Conservation (phyloP, 2,888 invertebrate genomes). For the Cosmia pyralina region DNA sequence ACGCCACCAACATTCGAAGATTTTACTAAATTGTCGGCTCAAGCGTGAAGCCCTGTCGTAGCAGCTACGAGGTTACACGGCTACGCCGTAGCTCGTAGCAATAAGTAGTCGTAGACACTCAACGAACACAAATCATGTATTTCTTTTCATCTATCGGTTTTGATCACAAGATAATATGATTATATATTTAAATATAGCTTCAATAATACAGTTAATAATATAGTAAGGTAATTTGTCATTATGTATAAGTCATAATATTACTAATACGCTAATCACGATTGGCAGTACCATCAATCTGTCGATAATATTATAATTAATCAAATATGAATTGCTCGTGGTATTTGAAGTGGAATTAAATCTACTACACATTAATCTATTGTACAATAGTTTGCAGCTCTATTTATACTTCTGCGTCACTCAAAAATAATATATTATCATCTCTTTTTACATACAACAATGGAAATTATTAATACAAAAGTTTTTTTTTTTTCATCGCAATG, state of each 20-base stretch:
- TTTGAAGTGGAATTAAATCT: not conserved
- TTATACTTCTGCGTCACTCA: not conserved
- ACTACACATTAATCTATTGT: not conserved
- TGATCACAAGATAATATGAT: not conserved
- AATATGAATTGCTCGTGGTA: not conserved
- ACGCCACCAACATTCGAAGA: slow-evolving; percentile 10
- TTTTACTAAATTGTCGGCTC: slow-evolving; percentile 38
- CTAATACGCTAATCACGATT: slow-evolving; percentile 9
- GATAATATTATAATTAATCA: slow-evolving; percentile 32
- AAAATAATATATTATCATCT: no score
- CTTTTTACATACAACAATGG: not conserved
- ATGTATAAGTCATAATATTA: slow-evolving; percentile 23
- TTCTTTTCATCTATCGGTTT: not conserved
- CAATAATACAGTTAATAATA: not conserved
- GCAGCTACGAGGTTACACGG: slow-evolving; percentile 36
- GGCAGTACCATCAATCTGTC: slow-evolving; percentile 16
- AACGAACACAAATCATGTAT: not conserved
- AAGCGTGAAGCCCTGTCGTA: slow-evolving; percentile 37
- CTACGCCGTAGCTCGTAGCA: slow-evolving; percentile 54
- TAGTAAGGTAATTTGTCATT: slow-evolving; percentile 4
- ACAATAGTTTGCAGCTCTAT: not conserved
- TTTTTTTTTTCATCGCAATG: slow-evolving; percentile 7
- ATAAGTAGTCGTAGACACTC: slow-evolving; percentile 8
- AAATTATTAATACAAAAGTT: slow-evolving; percentile 1
- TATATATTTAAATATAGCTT: no score